Base-by-base conservation (phyloP, 2,113 vertebrate species). In the Pteruthius melanotis region DNA sequence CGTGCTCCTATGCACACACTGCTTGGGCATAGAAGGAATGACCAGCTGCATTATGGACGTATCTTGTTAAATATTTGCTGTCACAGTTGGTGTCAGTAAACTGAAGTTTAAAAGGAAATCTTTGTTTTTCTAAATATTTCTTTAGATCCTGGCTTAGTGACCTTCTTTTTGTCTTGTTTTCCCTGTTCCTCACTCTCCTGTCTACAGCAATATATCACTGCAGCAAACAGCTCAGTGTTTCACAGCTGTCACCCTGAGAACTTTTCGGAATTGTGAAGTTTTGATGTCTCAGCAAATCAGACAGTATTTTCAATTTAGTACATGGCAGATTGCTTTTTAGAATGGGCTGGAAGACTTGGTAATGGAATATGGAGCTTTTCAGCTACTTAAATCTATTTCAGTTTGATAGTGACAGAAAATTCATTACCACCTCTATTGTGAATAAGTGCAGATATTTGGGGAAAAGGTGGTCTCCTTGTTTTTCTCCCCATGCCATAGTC, bases 281-380 rank as follows among this genome's bases (percentile, higher is more conserved):
- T 76, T 93, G 80, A 94, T 93, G 89, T 97, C 91, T 88, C 83
- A 97, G 82, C 76, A 96, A 97, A 97, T 96, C 90, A 93, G 90
- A 91, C 44, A 77, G 72, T 52, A 49, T 70, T 95, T 98, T 96
- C 95, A 95, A 95, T 97, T 97, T 97, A 96, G 61, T 87, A 85
- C 18, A 3, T 50, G 89, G 80, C 65, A 98, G 97, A 97, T 97
- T 97, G 95, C 83, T 89, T 97, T 98, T 95, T 82, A 89, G 76
- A 92, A 78, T 56, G 63, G 47, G 83, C n/a, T 66, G 91, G 90
- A 86, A 95, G 89, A 85, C 45, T 89, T 92, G 22, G 86, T 97
- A 96, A 97, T 97, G 72, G 87, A 96, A 97, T 95, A 94, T 63
- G 89, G 91, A 87, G 40, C 39, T 45, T 96, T 96, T 97, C 31